Percentiles rank a stretch among this genome's conserved stretches.
Conservation (phyloP, 2,888 invertebrate species). For the Tachina fera region DNA sequence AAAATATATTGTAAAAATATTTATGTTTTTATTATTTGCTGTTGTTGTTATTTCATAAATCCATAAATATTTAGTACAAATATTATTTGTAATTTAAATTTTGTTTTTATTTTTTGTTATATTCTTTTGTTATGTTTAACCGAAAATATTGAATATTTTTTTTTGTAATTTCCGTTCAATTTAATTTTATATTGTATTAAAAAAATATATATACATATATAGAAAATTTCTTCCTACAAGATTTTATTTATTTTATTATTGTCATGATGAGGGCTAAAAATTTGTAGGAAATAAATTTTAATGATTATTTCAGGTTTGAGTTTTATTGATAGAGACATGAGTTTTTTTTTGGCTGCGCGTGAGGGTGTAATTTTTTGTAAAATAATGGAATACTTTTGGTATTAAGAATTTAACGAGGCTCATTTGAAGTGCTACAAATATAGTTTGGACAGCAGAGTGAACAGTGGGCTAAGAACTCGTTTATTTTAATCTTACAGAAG, state of each 20-base stretch:
- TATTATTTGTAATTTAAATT: slow-evolving; percentile 59
- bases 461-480: too few relatives aligned
- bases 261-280: slow-evolving; percentile 27
- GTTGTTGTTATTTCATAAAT: slow-evolving; percentile 22
- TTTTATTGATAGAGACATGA: slow-evolving; percentile 27
- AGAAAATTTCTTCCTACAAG: background rate
- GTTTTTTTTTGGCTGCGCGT: background rate
- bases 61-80: slow-evolving; percentile 53
- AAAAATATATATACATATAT: slow-evolving; percentile 1
- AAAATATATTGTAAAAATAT: slow-evolving; percentile 56
- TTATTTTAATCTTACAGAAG: too few relatives aligned
- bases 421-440: too few relatives aligned
- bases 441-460: too few relatives aligned
- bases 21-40: slow-evolving; percentile 33
- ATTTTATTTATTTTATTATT: slow-evolving; percentile 4
- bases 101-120: background rate
- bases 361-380: background rate
- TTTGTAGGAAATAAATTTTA: slow-evolving; percentile 9
- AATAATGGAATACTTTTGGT: too few relatives aligned
- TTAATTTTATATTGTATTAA: slow-evolving; percentile 41
- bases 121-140: background rate
- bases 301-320: slow-evolving; percentile 6
- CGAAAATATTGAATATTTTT: slow-evolving; percentile 48
- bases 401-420: too few relatives aligned
- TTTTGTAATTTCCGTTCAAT: slow-evolving; percentile 67